These are phyloP conservation scores for Gonatopus flavifemur DNA, from an alignment of 1,140 invertebrate species.

Conservation along the genomic window DNA sequence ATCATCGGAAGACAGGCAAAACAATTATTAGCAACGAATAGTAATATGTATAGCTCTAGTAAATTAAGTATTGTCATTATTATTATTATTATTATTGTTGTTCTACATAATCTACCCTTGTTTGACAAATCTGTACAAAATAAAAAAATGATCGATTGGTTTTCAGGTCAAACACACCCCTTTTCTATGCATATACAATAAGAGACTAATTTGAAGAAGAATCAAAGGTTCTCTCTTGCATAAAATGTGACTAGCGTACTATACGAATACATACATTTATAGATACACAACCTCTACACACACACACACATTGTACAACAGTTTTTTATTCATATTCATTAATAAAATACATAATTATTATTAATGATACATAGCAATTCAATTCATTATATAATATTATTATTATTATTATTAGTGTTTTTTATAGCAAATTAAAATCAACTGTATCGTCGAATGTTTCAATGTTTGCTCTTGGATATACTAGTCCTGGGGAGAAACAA, in stretches of 20 bases:
- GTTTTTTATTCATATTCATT: slow-evolving; percentile 19
- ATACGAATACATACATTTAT: slow-evolving; percentile 11
- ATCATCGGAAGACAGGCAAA: no score
- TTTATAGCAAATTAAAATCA: slow-evolving; percentile 10
- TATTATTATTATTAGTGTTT: slow-evolving; percentile 1
- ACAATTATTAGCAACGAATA: no score
- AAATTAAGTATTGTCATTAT: no score
- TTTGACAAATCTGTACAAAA: slow-evolving; percentile 15
- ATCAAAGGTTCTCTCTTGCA: slow-evolving; percentile 16
- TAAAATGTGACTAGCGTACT: no score
- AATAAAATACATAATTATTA: slow-evolving; percentile 15
- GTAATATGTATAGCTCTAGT: no score
- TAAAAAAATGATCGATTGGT: slow-evolving; percentile 11
- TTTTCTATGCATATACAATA: slow-evolving; percentile 9
- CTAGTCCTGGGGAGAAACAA: slow-evolving; percentile 38
- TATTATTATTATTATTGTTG: no score
- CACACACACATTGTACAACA: slow-evolving; percentile 14
- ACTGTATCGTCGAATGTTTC: slow-evolving; percentile 10
- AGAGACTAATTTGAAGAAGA: slow-evolving; percentile 8
- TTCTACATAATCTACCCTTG: no score
- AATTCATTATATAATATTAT: slow-evolving; percentile 3
- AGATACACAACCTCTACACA: slow-evolving; percentile 13
- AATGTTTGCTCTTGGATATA: slow-evolving; percentile 48
- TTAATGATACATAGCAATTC: slow-evolving; percentile 10
- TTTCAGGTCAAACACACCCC: slow-evolving; percentile 13